phyloP scores from a whole-genome alignment of 2,113 vertebrate species.

The Loxodonta africana region DNA sequence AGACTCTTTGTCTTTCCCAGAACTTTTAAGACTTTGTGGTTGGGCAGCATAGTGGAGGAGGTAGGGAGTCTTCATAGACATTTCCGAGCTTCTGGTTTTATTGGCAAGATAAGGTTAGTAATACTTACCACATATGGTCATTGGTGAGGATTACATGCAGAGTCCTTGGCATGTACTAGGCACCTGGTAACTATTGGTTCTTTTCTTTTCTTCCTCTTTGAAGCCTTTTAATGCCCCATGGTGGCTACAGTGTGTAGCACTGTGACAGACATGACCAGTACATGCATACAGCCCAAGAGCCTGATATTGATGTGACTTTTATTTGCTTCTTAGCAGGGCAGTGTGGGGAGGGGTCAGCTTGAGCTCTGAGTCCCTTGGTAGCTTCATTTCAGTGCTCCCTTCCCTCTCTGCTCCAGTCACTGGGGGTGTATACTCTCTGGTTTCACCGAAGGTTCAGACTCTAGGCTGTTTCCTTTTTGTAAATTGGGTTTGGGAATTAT shows the following conservation, averaged over 20 bases:
- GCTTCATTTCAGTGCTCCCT: not conserved
- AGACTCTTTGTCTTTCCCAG: not conserved
- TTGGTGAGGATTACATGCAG: not conserved
- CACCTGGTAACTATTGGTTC: not conserved
- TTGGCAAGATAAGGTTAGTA: not conserved
- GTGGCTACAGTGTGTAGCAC: not conserved
- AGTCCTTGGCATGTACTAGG: not conserved
- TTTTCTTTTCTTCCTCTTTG: not conserved
- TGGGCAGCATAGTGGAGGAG: not conserved
- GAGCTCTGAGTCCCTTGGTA: not conserved
- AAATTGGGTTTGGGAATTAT: not conserved
- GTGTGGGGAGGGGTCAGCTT: not conserved
- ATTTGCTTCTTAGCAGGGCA: not conserved
- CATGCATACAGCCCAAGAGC: not conserved
- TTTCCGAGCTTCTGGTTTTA: slow-evolving; percentile 41
- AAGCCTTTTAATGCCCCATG: not conserved
- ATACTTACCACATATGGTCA: not conserved
- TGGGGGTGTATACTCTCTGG: not conserved
- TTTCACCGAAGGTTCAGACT: not conserved
- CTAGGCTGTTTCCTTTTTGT: not conserved
- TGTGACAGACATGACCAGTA: not conserved
- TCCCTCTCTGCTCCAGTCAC: not conserved
- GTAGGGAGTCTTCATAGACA: not conserved
- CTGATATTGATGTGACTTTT: not conserved
- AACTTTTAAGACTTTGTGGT: not conserved